phyloP scores from a whole-genome alignment of 2,113 vertebrate species.

The Paramisgurnus dabryanus region DNA sequence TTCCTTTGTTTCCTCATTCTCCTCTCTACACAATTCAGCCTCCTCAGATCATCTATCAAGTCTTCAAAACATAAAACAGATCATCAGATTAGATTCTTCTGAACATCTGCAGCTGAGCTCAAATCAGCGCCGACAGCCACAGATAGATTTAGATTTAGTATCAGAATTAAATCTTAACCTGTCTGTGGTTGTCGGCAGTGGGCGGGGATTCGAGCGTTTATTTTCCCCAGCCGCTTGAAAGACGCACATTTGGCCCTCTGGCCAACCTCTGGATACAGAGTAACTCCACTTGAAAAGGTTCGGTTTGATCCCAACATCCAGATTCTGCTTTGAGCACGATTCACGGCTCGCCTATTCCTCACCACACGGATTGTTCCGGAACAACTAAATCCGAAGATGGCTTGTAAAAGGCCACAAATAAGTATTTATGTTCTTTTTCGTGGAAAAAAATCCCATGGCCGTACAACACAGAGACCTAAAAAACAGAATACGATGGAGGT shows the following conservation, averaged over 20 bases:
- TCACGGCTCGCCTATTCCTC: not conserved
- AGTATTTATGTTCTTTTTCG: not conserved
- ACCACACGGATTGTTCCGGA: conserved; percentile 25
- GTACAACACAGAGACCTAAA: too few relatives aligned
- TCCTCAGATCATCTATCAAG: conserved; percentile 7
- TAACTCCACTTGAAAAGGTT: conserved; percentile 21
- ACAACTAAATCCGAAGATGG: conserved; percentile 13
- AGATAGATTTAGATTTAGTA: not conserved
- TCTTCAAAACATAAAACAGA: conserved; percentile 1
- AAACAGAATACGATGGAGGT: too few relatives aligned
- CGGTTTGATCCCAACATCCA: conserved; percentile 19
- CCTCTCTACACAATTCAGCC: too few relatives aligned
- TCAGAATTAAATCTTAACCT: too few relatives aligned
- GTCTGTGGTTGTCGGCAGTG: too few relatives aligned
- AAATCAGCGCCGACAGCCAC: not conserved
- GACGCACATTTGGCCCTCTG: conserved; percentile 14
- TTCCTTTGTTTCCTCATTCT: too few relatives aligned
- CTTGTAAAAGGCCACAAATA: conserved; percentile 31
- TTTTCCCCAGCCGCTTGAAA: not conserved
- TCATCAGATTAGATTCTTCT: conserved; percentile 4
- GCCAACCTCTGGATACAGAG: not conserved
- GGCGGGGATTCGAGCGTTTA: not conserved
- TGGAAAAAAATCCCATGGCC: too few relatives aligned
- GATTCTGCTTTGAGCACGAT: conserved; percentile 6
- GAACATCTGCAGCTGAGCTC: not conserved